These are phyloP conservation scores for Zaprionus vittiger DNA, from an alignment of 1,140 invertebrate species.

Conservation along the genomic window DNA sequence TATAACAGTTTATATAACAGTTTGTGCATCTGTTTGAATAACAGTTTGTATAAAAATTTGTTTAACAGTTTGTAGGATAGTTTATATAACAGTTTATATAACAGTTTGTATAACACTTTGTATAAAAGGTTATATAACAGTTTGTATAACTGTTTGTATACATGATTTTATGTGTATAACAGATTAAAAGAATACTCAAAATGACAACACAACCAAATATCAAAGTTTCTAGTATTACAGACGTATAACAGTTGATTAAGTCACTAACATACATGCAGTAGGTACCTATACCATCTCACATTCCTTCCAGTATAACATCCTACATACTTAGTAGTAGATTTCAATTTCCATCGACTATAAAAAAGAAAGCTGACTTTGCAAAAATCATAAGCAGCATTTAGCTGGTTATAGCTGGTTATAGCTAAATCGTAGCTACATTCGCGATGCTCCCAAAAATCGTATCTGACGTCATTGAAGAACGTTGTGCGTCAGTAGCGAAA, in stretches of 20 bases:
- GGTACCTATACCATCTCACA: neutral
- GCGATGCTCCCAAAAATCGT: neutral
- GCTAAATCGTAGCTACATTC: neutral
- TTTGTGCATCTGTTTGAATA: too few relatives aligned
- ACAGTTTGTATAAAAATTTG: neutral
- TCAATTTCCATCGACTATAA: neutral
- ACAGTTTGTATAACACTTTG: neutral
- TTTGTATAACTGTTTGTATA: neutral
- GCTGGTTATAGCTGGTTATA: neutral
- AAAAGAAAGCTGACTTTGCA: neutral
- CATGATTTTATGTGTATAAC: too few relatives aligned
- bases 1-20: neutral
- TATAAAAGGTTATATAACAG: neutral
- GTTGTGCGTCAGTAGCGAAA: neutral
- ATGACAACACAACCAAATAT: too few relatives aligned
- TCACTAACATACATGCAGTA: too few relatives aligned
- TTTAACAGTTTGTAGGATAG: neutral
- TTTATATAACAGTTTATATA: neutral
- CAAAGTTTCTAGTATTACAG: too few relatives aligned
- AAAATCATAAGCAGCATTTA: neutral
- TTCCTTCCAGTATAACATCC: neutral
- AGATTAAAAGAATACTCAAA: too few relatives aligned
- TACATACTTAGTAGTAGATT: neutral
- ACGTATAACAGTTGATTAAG: neutral
- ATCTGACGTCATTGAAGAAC: neutral